Evolutionary conservation across 2,797 vertebrate species (phyloP).

Genomic region (Syngnathus acus): DNA sequence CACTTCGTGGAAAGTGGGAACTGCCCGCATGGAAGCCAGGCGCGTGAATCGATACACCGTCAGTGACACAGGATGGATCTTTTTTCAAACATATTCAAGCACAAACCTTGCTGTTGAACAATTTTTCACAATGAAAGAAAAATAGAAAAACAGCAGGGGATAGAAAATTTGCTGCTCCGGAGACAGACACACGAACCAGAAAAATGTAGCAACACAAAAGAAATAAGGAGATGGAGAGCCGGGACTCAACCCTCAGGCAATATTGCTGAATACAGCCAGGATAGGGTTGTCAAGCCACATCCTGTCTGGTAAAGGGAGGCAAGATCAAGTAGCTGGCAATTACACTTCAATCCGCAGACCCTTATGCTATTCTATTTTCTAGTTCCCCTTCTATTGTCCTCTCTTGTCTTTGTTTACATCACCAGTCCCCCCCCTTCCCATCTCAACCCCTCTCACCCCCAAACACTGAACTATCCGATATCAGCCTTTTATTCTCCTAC

Average conservation of each 20-base stretch:
- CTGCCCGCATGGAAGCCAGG: neutral
- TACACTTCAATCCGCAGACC: conserved; percentile 51
- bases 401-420: conserved; percentile 39
- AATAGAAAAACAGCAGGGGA: conserved; percentile 44
- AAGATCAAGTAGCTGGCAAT: conserved; percentile 47
- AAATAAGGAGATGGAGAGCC: conserved; percentile 27
- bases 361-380: conserved; percentile 26
- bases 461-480: conserved; percentile 53
- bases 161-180: conserved; percentile 37
- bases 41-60: neutral
- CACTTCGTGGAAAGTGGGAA: neutral
- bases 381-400: conserved; percentile 27
- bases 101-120: conserved; percentile 50
- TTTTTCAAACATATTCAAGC: conserved; percentile 52
- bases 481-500: conserved; percentile 48
- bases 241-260: conserved; percentile 42
- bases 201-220: conserved; percentile 25
- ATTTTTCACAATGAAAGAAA: conserved; percentile 40
- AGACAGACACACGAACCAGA: conserved; percentile 40
- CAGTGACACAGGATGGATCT: conserved; percentile 17
- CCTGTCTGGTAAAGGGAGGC: conserved; percentile 38
- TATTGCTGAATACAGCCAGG: conserved; percentile 39
- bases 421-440: neutral
- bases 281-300: conserved; percentile 60
- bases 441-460: conserved; percentile 10